phyloP scores from a whole-genome alignment of 2,888 invertebrate species.

The Antheraea assamensis region DNA sequence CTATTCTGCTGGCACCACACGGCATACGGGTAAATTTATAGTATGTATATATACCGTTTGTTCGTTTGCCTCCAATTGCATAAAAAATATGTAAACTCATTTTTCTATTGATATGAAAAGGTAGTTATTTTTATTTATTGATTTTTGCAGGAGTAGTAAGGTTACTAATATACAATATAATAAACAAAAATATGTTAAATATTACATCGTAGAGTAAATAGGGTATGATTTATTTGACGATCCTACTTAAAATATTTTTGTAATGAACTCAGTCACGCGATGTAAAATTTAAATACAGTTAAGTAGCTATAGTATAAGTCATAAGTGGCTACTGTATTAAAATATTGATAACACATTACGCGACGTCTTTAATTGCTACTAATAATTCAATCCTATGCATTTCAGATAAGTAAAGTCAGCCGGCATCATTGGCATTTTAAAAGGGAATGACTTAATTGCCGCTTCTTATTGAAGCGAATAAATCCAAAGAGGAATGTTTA shows the following conservation, averaged over 20 bases:
- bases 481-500: constrained; percentile 56
- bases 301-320: constrained; percentile 46
- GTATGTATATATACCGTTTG: too few relatives aligned
- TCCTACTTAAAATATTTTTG: constrained; percentile 56
- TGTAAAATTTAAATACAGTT: constrained; percentile 73
- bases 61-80: too few relatives aligned
- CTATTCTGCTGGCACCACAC: too few relatives aligned
- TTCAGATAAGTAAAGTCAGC: constrained; percentile 62
- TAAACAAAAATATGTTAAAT: background rate
- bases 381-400: constrained; percentile 75
- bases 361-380: constrained; percentile 72
- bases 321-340: constrained; percentile 78
- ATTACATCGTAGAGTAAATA: background rate
- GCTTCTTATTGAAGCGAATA: constrained; percentile 55
- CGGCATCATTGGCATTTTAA: constrained; percentile 56
- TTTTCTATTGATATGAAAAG: too few relatives aligned
- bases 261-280: constrained; percentile 76
- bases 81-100: too few relatives aligned
- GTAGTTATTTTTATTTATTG: too few relatives aligned
- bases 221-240: constrained; percentile 47
- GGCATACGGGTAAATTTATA: too few relatives aligned
- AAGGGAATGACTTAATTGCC: constrained; percentile 69
- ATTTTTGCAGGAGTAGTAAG: too few relatives aligned
- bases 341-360: constrained; percentile 79
- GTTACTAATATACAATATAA: too few relatives aligned